These are phyloP conservation scores for Diarsia brunnea DNA, from an alignment of 2,888 invertebrate genomes.

Conservation along the genomic window DNA sequence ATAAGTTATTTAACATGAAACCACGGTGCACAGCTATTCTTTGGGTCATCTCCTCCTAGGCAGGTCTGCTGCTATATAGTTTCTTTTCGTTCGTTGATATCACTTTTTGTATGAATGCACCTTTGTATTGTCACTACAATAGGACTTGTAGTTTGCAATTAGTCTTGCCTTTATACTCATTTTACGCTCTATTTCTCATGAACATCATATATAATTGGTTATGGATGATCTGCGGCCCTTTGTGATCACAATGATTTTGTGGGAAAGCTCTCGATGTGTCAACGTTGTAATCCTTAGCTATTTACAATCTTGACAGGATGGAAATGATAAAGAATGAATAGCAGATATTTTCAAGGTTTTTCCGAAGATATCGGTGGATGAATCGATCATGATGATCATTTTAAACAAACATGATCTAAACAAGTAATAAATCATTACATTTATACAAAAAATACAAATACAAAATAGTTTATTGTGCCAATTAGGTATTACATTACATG, in stretches of 20 bases:
- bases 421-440: neutral
- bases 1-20: too few species aligned
- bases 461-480: too few species aligned
- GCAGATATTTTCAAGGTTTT: neutral
- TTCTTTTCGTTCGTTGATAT: constrained; percentile 13
- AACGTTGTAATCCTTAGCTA: constrained; percentile 16
- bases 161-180: constrained; percentile 63
- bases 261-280: constrained; percentile 14
- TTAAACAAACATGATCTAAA: neutral
- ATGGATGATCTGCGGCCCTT: constrained; percentile 66
- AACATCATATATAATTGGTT: constrained; percentile 66
- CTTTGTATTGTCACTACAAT: constrained; percentile 48
- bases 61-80: too few species aligned
- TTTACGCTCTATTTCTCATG: constrained; percentile 73
- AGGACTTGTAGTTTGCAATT: constrained; percentile 52
- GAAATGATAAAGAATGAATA: constrained; percentile 4
- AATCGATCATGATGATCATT: neutral
- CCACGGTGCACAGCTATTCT: neutral
- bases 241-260: constrained; percentile 57
- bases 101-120: constrained; percentile 18
- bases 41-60: neutral
- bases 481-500: too few species aligned
- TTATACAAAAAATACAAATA: too few species aligned
- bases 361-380: neutral
- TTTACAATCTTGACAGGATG: constrained; percentile 6